Base-by-base conservation (phyloP, 2,888 invertebrate species). In the Thymelicus sylvestris region DNA sequence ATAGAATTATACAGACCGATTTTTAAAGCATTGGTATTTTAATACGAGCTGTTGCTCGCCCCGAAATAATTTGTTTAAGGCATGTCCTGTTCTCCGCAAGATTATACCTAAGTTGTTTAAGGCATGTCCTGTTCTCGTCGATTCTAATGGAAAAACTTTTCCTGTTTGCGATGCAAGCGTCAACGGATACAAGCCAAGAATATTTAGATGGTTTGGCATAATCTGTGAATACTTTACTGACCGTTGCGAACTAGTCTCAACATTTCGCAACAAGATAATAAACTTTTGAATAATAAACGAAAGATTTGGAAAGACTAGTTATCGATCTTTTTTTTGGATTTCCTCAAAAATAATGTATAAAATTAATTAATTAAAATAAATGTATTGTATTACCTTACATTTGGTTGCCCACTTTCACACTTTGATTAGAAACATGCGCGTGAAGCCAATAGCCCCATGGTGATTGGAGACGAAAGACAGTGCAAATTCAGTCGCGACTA, bases 61-160 rank as follows among this genome's bases (percentile, higher is more conserved):
- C 4, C 31, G 5, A 31, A 31, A 31, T 31, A 31, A 31, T 31
- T 31, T 31, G 31, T 31, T 10, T 15, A 15, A 41, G 52, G 52
- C 52, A 63, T 62, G 55, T 19, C 31, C 62, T 67, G n/a, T 61
- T 61, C 15, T 38, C 38, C n/a, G n/a, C n/a, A n/a, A 31, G 31
- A 65, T 65, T 15, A 19, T 41, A n/a, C n/a, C n/a, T n/a, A 41
- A 15, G 19, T 41, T 50, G 12, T 6, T 10, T 15, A 15, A 41
- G 52, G 52, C 52, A 63, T 62, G 55, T 19, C 31, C 62, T 67
- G n/a, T 61, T 61, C 15, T 38, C 38, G 63, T 69, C 6, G 64
- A 19, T 59, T 47, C 64, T 69, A 69, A 69, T 69, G 59, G 69
- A 64, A 69, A 69, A 69, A 69, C 64, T 69, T 69, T 69, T 57